phyloP scores from a whole-genome alignment of 2,888 invertebrate genomes.

The Perizoma flavofasciatum region DNA sequence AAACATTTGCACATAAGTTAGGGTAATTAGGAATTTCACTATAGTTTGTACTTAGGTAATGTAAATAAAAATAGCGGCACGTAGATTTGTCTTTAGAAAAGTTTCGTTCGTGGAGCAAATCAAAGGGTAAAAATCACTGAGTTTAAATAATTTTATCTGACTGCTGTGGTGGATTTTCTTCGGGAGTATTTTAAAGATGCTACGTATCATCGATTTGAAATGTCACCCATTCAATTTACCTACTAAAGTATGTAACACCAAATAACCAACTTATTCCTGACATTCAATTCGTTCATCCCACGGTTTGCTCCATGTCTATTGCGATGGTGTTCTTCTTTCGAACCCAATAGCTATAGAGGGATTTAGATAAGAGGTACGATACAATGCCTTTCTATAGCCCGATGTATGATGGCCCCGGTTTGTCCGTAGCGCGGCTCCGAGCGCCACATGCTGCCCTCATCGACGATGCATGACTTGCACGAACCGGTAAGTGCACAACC shows the following conservation, averaged over 20 bases:
- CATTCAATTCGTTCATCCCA: constrained; percentile 21
- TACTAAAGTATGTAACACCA: no score
- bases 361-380: constrained; percentile 22
- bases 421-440: constrained; percentile 79
- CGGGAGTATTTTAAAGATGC: constrained; percentile 14
- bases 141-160: not conserved
- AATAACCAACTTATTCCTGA: constrained; percentile 9
- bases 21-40: constrained; percentile 17
- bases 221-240: not conserved
- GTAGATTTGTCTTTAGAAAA: constrained; percentile 27
- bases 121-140: no score
- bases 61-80: constrained; percentile 17
- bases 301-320: constrained; percentile 21
- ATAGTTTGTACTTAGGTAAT: constrained; percentile 10
- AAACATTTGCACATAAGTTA: constrained; percentile 24
- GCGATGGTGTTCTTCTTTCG: constrained; percentile 13
- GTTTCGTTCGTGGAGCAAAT: constrained; percentile 23
- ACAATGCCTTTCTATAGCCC: constrained; percentile 28
- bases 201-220: constrained; percentile 9
- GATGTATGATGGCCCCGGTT: constrained; percentile 68
- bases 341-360: constrained; percentile 11
- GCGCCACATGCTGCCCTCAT: constrained; percentile 81
- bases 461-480: constrained; percentile 84
- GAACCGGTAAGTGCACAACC: constrained; percentile 81
- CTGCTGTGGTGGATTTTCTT: constrained; percentile 3